Conservation (phyloP, 2,797 vertebrate species). For the Poecilia gillii region DNA sequence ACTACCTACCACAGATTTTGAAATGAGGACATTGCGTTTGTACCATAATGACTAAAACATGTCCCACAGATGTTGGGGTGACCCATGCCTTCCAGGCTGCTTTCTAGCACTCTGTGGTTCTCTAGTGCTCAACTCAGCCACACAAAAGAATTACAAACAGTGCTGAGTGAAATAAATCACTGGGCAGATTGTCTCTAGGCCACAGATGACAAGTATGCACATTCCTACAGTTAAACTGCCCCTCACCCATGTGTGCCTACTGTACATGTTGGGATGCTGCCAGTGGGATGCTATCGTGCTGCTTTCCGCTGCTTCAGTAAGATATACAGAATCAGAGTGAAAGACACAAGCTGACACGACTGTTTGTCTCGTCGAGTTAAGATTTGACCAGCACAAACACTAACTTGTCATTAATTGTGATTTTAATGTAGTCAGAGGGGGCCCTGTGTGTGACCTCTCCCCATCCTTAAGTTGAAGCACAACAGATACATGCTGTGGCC, state of each 20-base stretch:
- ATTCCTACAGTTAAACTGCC: conserved; percentile 56
- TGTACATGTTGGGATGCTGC: conserved; percentile 36
- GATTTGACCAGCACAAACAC: conserved; percentile 30
- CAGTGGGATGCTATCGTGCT: conserved; percentile 39
- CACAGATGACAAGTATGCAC: conserved; percentile 65
- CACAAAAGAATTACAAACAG: conserved; percentile 75
- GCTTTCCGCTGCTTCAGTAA: conserved; percentile 36
- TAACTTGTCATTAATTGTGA: conserved; percentile 68
- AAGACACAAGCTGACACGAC: conserved; percentile 45
- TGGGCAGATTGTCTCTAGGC: conserved; percentile 71
- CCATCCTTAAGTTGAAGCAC: conserved; percentile 43
- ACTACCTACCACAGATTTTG: conserved; percentile 30
- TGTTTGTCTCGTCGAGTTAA: conserved; percentile 54
- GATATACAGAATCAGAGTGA: conserved; percentile 38
- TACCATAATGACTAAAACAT: conserved; percentile 39
- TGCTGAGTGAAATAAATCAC: conserved; percentile 68
- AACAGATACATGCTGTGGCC: conserved; percentile 46
- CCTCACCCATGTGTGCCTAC: conserved; percentile 39
- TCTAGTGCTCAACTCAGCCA: conserved; percentile 57
- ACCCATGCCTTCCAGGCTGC: conserved; percentile 78
- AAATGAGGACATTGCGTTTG: conserved; percentile 30
- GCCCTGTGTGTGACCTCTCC: conserved; percentile 29
- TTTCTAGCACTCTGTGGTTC: conserved; percentile 57
- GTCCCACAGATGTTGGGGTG: conserved; percentile 65
- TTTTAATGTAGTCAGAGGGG: conserved; percentile 68